These are phyloP conservation scores for Ceratosolen solmsi DNA, from an alignment of 1,140 invertebrate genomes.

Conservation along the genomic window DNA sequence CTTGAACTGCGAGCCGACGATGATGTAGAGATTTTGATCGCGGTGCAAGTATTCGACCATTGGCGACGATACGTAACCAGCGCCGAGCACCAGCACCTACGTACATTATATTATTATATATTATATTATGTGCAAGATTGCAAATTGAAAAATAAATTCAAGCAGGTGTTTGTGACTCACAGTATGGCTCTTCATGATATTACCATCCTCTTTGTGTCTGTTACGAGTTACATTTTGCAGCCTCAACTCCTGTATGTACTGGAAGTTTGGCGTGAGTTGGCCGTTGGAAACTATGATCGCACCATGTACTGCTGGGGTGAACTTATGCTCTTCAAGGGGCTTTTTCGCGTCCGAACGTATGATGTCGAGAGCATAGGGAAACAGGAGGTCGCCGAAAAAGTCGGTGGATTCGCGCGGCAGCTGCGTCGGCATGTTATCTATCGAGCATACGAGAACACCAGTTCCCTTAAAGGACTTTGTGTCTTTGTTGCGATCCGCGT, in stretches of 20 bases:
- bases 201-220: conserved; percentile 66
- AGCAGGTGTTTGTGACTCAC: conserved; percentile 13
- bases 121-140: background rate
- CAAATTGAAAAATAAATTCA: background rate
- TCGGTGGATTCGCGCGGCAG: conserved; percentile 97
- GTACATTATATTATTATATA: too few relatives aligned
- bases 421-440: conserved; percentile 99
- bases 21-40: conserved; percentile 86
- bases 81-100: conserved; percentile 91
- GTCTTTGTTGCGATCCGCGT: conserved; percentile 97
- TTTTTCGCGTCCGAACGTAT: conserved; percentile 91
- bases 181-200: conserved; percentile 3
- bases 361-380: conserved; percentile 92
- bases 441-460: conserved; percentile 97
- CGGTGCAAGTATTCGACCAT: conserved; percentile 94
- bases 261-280: conserved; percentile 90
- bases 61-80: conserved; percentile 94
- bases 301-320: conserved; percentile 84
- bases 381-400: conserved; percentile 95
- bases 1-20: conserved; percentile 90
- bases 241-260: conserved; percentile 95
- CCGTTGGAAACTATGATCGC: conserved; percentile 98
- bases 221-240: conserved; percentile 67
- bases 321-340: conserved; percentile 86
- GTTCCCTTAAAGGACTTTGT: conserved; percentile 97